Base-by-base conservation (phyloP, 2,797 vertebrate species). In the Pseudomugil tenellus region DNA sequence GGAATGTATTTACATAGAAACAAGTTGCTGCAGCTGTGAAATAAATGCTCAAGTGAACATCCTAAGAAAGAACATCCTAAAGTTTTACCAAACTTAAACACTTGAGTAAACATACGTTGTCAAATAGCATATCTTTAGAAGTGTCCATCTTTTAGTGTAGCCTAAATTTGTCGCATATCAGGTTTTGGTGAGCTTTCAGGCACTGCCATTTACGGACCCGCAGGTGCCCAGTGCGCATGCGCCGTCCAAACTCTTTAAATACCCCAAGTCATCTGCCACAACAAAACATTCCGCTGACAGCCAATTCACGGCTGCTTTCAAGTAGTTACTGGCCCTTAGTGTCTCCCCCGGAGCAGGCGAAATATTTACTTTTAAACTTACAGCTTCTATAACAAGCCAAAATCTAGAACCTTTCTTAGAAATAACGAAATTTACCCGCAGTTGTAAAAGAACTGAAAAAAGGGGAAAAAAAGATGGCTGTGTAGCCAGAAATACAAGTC, bases 261-360 rank as follows among this genome's bases (percentile, higher is more conserved):
- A 92, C 88, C 92, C 92, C 88, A 87, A 90, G 93, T 93, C 93
- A 94, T 91, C 92, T 92, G 91, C 90, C 89, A 91, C 89, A 93
- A 92, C 93, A 88, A 91, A 93, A 94, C 91, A 92, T 85, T 90
- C 87, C 77, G 77, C 84, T 89, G 88, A 84, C 91, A 92, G 88
- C 88, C 91, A 89, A 89, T 84, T 83, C 82, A 72, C 54, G 76
- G 77, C 68, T 67, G 68, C 19, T n/a, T 31, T 35, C 16, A 32
- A 79, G 71, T 60, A 78, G 26, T 60, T 28, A 43, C 66, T 61
- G 81, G 52, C 57, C 77, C 81, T 65, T 37, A 57, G 58, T 83
- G 67, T 37, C 76, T 84, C 81, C 61, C 10, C n/a, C 63, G 84
- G 61, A 48, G 59, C 62, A 72, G 52, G 79, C 74, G 70, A 55